Conservation (phyloP, 2,113 vertebrate species). For the Globicephala melas region DNA sequence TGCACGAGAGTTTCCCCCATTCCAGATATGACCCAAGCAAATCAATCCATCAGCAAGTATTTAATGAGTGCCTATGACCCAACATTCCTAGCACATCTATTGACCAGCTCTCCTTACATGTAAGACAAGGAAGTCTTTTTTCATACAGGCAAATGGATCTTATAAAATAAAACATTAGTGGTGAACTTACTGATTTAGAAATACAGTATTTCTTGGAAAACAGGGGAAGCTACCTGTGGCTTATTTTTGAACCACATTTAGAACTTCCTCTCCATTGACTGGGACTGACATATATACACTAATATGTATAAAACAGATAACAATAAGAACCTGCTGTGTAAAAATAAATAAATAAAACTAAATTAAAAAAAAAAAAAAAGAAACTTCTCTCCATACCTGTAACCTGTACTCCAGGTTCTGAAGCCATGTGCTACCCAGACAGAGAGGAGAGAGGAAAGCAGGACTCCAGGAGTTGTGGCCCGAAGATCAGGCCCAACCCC, state of each 20-base stretch:
- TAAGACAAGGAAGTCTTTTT: neutral
- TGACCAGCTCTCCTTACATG: neutral
- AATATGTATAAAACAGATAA: too few relatives aligned
- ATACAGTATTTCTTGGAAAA: neutral
- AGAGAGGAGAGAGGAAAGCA: neutral
- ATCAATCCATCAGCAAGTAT: neutral
- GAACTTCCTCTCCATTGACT: neutral
- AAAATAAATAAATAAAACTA: too few relatives aligned
- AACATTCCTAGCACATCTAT: neutral
- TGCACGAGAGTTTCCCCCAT: neutral
- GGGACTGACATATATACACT: too few relatives aligned
- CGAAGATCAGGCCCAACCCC: neutral
- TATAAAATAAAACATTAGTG: neutral
- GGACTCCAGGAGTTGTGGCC: neutral
- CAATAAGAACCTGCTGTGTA: too few relatives aligned
- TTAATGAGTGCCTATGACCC: neutral
- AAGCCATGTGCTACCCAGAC: too few relatives aligned
- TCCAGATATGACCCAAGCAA: neutral
- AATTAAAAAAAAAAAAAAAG: too few relatives aligned
- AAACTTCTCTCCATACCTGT: neutral
- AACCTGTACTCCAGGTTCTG: neutral
- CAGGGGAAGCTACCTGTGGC: neutral
- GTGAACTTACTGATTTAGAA: neutral
- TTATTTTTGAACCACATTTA: neutral
- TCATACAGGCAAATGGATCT: neutral